Conservation (phyloP, 2,888 invertebrate genomes). For the Limulus polyphemus region DNA sequence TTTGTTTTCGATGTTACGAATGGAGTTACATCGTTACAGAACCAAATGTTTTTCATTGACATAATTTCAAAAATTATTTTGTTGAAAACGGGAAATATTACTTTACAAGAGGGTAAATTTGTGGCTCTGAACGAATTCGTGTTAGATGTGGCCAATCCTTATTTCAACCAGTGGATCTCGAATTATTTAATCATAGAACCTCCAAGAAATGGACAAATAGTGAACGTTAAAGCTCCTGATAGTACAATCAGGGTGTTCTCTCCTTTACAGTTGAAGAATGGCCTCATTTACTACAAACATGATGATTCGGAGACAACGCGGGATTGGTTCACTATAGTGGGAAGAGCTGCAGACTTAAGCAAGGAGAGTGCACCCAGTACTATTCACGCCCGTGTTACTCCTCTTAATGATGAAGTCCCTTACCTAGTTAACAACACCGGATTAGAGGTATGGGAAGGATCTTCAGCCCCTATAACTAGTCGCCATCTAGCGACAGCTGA, state of each 20-base stretch:
- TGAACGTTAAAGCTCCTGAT: conserved; percentile 10
- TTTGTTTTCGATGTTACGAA: conserved; percentile 75
- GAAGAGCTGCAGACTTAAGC: conserved; percentile 53
- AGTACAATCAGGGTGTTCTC: conserved; percentile 10
- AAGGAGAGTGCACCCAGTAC: conserved; percentile 52
- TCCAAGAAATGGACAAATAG: conserved; percentile 51
- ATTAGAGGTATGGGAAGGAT: conserved; percentile 74
- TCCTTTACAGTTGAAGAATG: conserved; percentile 11
- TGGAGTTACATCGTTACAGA: conserved; percentile 43
- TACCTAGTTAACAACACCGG: conserved; percentile 72
- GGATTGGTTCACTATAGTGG: conserved; percentile 58
- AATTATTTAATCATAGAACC: conserved; percentile 61
- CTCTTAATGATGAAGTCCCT: conserved; percentile 80
- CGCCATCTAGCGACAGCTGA: conserved; percentile 50
- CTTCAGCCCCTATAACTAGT: conserved; percentile 56
- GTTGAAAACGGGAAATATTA: conserved; percentile 48
- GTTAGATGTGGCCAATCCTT: conserved; percentile 60
- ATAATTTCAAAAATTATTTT: conserved; percentile 74
- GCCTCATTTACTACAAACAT: conserved; percentile 49
- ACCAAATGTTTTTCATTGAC: conserved; percentile 26
- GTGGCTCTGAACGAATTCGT: conserved; percentile 47
- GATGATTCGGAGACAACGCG: conserved; percentile 69
- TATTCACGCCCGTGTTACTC: conserved; percentile 54
- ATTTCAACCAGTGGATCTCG: conserved; percentile 59
- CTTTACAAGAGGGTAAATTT: conserved; percentile 65